A percentile compares a stretch with the other conserved stretches of the same genome.
These are phyloP conservation scores for Pyrocoelia pectoralis DNA, from an alignment of 2,888 invertebrate genomes.

Conservation along the genomic window DNA sequence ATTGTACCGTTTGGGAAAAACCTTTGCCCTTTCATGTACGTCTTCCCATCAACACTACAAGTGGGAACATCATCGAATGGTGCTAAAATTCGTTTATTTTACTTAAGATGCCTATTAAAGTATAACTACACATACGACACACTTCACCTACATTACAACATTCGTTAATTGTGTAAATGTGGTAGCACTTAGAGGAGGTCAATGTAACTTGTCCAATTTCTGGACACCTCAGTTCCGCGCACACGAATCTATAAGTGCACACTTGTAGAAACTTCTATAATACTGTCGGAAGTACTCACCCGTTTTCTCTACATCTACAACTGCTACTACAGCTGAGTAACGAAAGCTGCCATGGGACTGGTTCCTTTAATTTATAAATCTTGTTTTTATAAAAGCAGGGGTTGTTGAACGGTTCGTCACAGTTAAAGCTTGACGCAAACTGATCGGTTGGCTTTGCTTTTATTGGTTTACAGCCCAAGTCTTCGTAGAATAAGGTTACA, in stretches of 20 bases:
- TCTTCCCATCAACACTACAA: conserved; percentile 7
- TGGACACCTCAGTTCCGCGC: conserved; percentile 7
- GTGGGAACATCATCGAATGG: conserved; percentile 9
- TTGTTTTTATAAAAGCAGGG: conserved; percentile 17
- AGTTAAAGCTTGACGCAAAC: conserved; percentile 31
- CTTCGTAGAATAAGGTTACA: conserved; percentile 32
- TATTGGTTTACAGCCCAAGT: conserved; percentile 30
- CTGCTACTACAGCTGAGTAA: conserved; percentile 15
- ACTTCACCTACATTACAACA: conserved; percentile 4
- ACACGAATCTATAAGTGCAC: not conserved
- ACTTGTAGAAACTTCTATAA: not conserved
- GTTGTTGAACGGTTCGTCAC: conserved; percentile 6
- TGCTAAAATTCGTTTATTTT: not conserved
- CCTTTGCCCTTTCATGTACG: not conserved
- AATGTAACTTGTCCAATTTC: conserved; percentile 2
- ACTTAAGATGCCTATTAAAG: too few relatives aligned
- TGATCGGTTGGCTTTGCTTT: conserved; percentile 7
- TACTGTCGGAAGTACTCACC: not conserved
- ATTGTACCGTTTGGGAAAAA: conserved; percentile 10
- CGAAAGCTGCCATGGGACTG: conserved; percentile 6
- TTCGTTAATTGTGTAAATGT: conserved; percentile 5
- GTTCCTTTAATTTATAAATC: conserved; percentile 4
- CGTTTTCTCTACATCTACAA: conserved; percentile 13
- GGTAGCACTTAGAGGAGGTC: not conserved
- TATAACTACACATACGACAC: conserved; percentile 2